Percentiles rank a stretch among this genome's conserved stretches.
phyloP scores from a whole-genome alignment of 2,113 vertebrate genomes.

The Pterophyllum scalare region DNA sequence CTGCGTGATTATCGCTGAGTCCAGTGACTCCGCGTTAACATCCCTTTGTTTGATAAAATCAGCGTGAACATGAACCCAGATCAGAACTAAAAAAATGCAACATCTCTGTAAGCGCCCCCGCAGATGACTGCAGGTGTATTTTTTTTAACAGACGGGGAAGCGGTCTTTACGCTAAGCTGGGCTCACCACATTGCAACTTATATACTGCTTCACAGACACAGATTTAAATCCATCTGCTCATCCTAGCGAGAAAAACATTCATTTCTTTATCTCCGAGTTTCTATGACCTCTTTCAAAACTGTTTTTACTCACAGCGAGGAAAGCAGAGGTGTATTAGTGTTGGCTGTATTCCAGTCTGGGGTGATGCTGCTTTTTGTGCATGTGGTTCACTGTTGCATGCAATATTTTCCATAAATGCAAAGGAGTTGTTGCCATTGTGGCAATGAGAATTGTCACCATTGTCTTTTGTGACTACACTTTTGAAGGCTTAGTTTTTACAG shows the following conservation, averaged over 20 bases:
- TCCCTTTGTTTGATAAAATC: background rate
- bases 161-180: background rate
- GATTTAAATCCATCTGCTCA: constrained; percentile 6
- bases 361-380: background rate
- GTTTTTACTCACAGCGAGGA: background rate
- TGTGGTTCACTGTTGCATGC: background rate
- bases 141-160: background rate
- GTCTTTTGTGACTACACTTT: background rate
- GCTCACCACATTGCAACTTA: background rate
- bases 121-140: background rate
- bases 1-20: too few species aligned
- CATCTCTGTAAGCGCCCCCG: background rate
- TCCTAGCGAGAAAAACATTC: background rate
- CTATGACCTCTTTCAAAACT: background rate
- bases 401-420: background rate
- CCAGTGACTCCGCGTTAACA: background rate
- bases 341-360: background rate
- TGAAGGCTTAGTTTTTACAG: background rate
- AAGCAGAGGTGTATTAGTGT: background rate
- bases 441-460: background rate
- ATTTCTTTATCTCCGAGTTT: background rate
- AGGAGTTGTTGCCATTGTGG: background rate
- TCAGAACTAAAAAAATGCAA: background rate
- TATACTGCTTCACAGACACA: background rate
- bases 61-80: background rate